Evolutionary conservation across 2,797 vertebrate genomes (phyloP), one percentile per base, ranked within the genome.

Genomic region (Oceanodroma leucorhoa): DNA sequence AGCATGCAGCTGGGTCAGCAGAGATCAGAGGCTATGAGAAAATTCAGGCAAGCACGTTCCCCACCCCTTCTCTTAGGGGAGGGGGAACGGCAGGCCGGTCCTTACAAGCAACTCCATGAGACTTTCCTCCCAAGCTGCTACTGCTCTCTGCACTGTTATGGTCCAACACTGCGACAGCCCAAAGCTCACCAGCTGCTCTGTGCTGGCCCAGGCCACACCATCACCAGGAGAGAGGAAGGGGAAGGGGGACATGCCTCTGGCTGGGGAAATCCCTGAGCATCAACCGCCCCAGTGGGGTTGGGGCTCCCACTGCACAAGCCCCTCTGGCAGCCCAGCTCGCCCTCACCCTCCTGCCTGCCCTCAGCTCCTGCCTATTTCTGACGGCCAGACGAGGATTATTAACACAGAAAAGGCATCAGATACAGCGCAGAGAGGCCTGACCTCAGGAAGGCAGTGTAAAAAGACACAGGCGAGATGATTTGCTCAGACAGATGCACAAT

Each of bases 1-100:
- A 95, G 66, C 84, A 95, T 34, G 89, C 89, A 92, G 94, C 77
- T 86, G 93, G 96, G 93, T 96, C 95, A 96, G 91, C 94, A 94
- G 80, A 91, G 94, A 96, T 93, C 95, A 96, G 85, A 94, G 94
- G 93, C 94, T 91, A 73, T 90, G 93, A 94, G 95, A 96, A 95
- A 96, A 86, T 26, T 92, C 95, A 87, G 77, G 70, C 50, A 62
- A 66, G 87, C 58, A 79, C 0, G 6, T 94, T 97, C 83, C 62
- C 53, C 83, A 95, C 48, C 36, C 64, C 26, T 71, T 84, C 58
- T 83, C 38, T 71, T 2, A 67, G 34, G 21, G 32, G 9, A 89
- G 24, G 18, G 2, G 77, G 65, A 77, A 77, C 0, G 2, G 51
- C 29, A 27, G 23, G 30, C 43, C 0, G 0, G 46, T 45, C 64